Base-by-base conservation (phyloP, 2,113 vertebrate genomes). In the Pristiophorus japonicus region DNA sequence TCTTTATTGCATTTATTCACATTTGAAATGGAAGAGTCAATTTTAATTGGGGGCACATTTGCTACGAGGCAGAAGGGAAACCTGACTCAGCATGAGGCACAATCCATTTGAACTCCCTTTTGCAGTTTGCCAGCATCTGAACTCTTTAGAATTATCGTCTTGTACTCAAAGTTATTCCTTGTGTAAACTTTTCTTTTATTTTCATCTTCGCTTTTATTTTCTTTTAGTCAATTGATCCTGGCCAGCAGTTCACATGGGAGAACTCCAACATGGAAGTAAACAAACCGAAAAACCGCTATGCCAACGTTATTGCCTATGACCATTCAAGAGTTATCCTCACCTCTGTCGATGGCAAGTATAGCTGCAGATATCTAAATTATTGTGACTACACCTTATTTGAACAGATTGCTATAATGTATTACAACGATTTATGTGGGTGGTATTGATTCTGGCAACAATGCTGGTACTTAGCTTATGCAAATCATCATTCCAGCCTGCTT, bases 221-320 rank as follows among this genome's bases (percentile, higher is more conserved):
- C 94, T 95, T 62, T 0, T 96, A 99, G 99, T 99, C 99, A 96
- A 97, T 99, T 96, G 99, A 99, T 96, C 99, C 99, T 0, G 98
- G 98, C 38, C 99, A 99, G 96, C 99, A 99, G 97, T 99, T 99
- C 97, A 99, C 99, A 0, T 99, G 99, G 99, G 99, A 99, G 97
- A 98, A 99, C 96, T 99, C 99, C 95, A 99, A 99, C 97, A 97
- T 99, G 96, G 99, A 99, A 96, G 98, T 99, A 96, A 99, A 99
- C 96, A 99, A 99, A 96, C 98, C 99, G 3, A 99, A 99, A 97
- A 99, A 99, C 96, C 99, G 99, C 96, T 99, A 99, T 87, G 99
- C 99, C 96, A 99, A 99, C 0, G 98, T 99, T 95, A 99, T 99
- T 0, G 98, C 99, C 95, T 99, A 99, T 0, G 99, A 99, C 97